Percentiles rank a stretch among this genome's conserved stretches.
Evolutionary conservation across 2,113 vertebrate genomes (phyloP).

Genomic region (Coracopsis vasa): DNA sequence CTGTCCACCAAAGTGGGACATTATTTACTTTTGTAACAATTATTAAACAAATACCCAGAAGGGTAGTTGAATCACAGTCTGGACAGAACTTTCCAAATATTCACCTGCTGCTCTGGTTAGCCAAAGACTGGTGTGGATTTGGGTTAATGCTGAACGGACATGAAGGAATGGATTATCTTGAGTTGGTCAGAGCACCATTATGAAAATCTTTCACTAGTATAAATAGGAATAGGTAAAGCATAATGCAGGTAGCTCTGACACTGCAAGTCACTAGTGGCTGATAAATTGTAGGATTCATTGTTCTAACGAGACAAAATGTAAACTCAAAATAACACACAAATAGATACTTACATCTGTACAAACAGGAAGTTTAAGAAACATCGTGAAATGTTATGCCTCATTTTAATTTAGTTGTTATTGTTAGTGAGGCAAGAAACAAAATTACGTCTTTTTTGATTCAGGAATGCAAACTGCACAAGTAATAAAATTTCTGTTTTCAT

Average conservation of each 20-base stretch:
- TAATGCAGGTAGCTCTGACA: not conserved
- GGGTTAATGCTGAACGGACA: fast-evolving
- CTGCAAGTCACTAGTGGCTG: not conserved
- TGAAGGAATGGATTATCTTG: not conserved
- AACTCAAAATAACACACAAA: not conserved
- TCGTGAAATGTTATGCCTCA: not conserved
- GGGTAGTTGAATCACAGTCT: not conserved
- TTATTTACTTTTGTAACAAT: not conserved
- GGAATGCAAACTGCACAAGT: not conserved
- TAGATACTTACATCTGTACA: not conserved
- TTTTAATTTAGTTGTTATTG: not conserved
- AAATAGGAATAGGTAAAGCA: not conserved
- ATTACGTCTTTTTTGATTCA: not conserved
- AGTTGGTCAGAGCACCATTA: not conserved
- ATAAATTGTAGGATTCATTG: not conserved
- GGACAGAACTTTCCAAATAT: not conserved
- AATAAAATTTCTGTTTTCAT: not conserved
- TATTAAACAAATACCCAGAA: not conserved
- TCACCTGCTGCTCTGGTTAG: not conserved
- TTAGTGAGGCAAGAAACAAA: not conserved
- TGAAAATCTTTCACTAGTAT: not conserved
- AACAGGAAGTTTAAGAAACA: not conserved
- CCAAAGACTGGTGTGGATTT: fast-evolving
- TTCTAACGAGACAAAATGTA: not conserved
- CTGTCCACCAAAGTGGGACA: not conserved